Percentiles rank a stretch among this genome's conserved stretches.
Conservation (phyloP, 92 coral and sea anemone species). For the Blastomussa wellsi region DNA sequence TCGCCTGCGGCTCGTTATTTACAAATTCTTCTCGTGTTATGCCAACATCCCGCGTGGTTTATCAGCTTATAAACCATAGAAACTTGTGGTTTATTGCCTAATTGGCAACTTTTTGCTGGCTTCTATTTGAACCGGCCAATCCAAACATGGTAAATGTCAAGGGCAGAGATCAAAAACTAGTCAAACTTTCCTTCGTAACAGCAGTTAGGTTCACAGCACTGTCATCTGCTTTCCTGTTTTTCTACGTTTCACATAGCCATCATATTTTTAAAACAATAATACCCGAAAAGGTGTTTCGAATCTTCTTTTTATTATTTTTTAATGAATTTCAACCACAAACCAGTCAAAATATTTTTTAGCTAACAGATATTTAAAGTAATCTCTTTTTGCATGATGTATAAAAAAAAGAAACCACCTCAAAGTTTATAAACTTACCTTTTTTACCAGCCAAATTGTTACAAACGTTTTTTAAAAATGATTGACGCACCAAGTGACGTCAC, state of each 20-base stretch:
- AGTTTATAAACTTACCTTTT: not conserved
- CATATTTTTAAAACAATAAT: no score
- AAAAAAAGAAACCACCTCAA: not conserved
- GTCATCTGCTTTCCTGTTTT: not conserved
- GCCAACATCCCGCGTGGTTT: no score
- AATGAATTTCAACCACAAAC: not conserved
- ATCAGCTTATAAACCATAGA: no score
- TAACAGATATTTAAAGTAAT: not conserved
- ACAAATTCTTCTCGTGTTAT: no score
- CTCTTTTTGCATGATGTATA: not conserved
- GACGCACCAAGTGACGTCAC: constrained; percentile 4
- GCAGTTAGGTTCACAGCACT: no score
- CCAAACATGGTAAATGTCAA: no score
- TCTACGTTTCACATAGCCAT: not conserved
- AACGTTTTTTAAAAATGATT: not conserved
- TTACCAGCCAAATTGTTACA: not conserved
- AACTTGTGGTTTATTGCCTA: no score
- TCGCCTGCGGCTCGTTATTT: no score
- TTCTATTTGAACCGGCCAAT: no score
- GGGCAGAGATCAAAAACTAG: no score
- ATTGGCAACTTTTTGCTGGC: no score
- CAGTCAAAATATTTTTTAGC: not conserved
- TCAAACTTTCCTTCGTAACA: no score
- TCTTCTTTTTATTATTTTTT: not conserved
- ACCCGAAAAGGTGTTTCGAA: not conserved